These are phyloP conservation scores for Cheilinus undulatus DNA, from an alignment of 2,113 vertebrate species.

Conservation along the genomic window DNA sequence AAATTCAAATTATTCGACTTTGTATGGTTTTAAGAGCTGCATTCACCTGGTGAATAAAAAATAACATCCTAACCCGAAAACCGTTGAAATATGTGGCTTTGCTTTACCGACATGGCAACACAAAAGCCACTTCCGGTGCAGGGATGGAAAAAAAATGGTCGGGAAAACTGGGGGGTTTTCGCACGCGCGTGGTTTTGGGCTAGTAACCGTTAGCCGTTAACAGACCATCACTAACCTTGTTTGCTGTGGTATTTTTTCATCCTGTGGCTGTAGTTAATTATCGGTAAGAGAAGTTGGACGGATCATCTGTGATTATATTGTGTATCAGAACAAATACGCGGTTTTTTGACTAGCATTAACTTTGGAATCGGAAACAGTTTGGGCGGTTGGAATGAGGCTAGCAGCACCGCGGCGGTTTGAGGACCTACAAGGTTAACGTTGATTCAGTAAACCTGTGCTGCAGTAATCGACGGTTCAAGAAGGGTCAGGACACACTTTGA, in stretches of 20 bases:
- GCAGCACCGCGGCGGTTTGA: neutral
- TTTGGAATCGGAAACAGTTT: neutral
- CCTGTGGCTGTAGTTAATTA: neutral
- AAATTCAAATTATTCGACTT: too few species aligned
- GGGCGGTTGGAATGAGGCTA: neutral
- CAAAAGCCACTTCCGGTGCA: constrained; percentile 23
- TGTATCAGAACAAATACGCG: neutral
- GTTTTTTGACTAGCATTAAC: neutral
- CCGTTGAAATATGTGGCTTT: too few species aligned
- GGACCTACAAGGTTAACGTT: neutral
- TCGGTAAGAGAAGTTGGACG: too few species aligned
- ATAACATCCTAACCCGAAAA: too few species aligned
- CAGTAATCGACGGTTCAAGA: too few species aligned
- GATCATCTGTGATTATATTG: neutral
- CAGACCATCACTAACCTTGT: neutral
- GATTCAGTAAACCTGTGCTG: too few species aligned
- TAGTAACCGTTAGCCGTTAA: neutral
- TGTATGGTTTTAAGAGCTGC: too few species aligned
- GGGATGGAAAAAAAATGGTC: neutral
- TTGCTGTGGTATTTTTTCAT: neutral
- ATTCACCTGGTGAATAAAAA: too few species aligned
- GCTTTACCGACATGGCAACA: neutral
- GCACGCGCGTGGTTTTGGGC: neutral
- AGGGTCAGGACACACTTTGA: too few species aligned
- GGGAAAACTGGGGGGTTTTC: neutral